Base-by-base conservation (phyloP, 2,113 vertebrate genomes). In the Rousettus leschenaultii region DNA sequence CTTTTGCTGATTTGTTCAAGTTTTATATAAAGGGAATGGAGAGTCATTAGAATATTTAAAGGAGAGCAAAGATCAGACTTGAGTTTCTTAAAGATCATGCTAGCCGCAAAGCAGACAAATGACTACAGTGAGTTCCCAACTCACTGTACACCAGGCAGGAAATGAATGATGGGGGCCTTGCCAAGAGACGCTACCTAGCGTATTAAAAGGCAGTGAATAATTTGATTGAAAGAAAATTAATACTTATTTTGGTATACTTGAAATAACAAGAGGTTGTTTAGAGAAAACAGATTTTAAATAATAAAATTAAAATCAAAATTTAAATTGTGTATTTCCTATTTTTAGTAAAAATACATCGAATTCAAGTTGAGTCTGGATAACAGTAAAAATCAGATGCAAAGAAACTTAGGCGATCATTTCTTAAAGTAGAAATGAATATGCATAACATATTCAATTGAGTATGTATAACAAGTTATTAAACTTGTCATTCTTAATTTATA, bases 221-320 rank as follows among this genome's bases (percentile, higher is more conserved):
- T 73, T n/a, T 92, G 8, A 33, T 40, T 87, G 79, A 95, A 11
- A 59, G 78, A 33, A 30, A 94, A 4, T 61, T 70, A 70, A 80
- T 43, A 90, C 30, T 92, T 88, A 88, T 55, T 28, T 24, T 57
- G 26, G 65, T 83, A 59, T 45, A 93, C 71, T 94, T 95, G 93
- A 89, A 88, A 90, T 48, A 95, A 66, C 24, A 88, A 84, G 19
- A 94, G 89, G 88, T 95, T 22, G 2, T 13, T 63, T 94, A 90
- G 63, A 68, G 6, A 61, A 98, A 98, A 92, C 4, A 78, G 18
- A 24, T 74, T 38, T 95, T 91, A 95, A 93, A 83, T 61, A 61
- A 68, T 24, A 9, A 45, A 91, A 45, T 86, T 84, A 40, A 95
- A 94, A 70, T 75, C n/a, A n/a, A 91, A 80, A 86, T 61, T 26